These are phyloP conservation scores for Drepanosiphum platanoidis DNA, from an alignment of 2,888 invertebrate genomes.

Conservation along the genomic window DNA sequence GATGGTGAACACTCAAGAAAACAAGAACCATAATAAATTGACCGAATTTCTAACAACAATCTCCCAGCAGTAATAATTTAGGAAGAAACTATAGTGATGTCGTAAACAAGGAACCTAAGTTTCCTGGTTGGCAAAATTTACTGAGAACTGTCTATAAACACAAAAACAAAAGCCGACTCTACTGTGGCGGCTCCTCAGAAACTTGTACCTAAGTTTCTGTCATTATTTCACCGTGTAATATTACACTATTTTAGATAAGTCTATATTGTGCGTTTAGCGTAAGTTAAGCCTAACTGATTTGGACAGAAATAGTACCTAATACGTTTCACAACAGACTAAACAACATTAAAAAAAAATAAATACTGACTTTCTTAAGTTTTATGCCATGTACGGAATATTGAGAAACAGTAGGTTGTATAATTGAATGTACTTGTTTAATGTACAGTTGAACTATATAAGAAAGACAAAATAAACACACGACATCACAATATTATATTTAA, in stretches of 20 bases:
- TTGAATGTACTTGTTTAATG: not conserved
- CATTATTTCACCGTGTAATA: constrained; percentile 34
- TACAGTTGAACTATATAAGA: not conserved
- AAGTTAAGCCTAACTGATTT: constrained; percentile 14
- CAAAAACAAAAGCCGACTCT: constrained; percentile 32
- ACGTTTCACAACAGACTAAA: not conserved
- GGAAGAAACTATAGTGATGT: constrained; percentile 22
- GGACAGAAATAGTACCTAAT: not conserved
- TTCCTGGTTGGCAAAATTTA: constrained; percentile 34
- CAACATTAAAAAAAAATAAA: not conserved
- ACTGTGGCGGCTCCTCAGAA: not conserved
- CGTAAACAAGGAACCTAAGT: constrained; percentile 18
- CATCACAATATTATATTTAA: constrained; percentile 19
- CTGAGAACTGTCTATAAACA: constrained; percentile 41
- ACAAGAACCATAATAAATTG: not conserved
- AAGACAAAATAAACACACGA: not conserved
- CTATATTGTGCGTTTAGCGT: not conserved
- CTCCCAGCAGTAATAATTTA: constrained; percentile 35
- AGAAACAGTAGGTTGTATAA: not conserved
- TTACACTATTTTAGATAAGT: constrained; percentile 11
- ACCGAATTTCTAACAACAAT: constrained; percentile 30
- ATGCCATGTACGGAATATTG: not conserved
- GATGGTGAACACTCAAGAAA: not conserved
- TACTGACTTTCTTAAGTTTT: not conserved
- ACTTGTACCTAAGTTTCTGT: constrained; percentile 33